Evolutionary conservation across 2,797 vertebrate genomes (phyloP), one percentile per base, ranked within the genome.

Genomic region (Xenentodon cancila): DNA sequence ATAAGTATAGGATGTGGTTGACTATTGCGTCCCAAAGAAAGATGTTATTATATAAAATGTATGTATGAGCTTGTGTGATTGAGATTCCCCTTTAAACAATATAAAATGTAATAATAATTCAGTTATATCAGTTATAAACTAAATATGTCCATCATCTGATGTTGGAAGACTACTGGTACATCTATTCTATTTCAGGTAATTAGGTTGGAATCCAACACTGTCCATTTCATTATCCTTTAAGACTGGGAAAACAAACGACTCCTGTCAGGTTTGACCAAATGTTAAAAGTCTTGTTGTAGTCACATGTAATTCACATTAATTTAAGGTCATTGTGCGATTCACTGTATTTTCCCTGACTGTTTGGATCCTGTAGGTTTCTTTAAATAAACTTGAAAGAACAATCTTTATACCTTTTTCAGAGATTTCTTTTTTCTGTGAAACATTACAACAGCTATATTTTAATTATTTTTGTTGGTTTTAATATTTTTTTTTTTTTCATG

Each of bases 311-410:
- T 76, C 53, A 58, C 49, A 69, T 71, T 76, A 76, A 84, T 89
- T 73, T 86, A 86, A 81, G 66, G 32, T 54, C 19, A 65, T 48
- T 75, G 43, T 80, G 43, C 49, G 53, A 63, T 61, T 71, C 22
- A 60, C 13, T 17, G 50, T 46, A 50, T 53, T 73, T 61, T 53
- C 51, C 61, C 19, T 48, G 12, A 73, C 67, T 53, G 4, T 66
- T 73, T 65, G 66, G 43, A 73, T 73, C 75, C 12, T 73, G 17
- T 78, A 49, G 47, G 52, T 79, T 80, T 81, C 56, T 85, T 75
- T 25, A 67, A 88, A 88, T 88, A 88, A 87, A 90, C 19, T 53
- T 54, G 21, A 20, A 67, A 15, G 46, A 68, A 73, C 50, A 48
- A 68, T 64, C 55, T 53, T 12, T 13, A 37, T 37, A 53, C 63